Evolutionary conservation across 2,888 invertebrate genomes (phyloP).

Genomic region (Ectemnius cavifrons): DNA sequence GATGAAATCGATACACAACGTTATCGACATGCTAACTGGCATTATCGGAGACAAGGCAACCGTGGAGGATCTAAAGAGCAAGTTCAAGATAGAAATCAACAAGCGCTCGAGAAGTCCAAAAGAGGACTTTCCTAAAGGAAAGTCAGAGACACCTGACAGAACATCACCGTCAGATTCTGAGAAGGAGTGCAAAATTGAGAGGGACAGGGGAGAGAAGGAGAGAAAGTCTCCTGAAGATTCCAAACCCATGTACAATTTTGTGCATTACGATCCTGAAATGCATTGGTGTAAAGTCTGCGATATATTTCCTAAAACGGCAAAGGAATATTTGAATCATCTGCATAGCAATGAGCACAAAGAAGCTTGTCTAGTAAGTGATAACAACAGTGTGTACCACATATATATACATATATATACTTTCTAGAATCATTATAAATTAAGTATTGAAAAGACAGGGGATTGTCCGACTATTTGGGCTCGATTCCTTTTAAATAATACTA

Average conservation of each 20-base stretch:
- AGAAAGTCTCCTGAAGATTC: conserved; percentile 68
- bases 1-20: conserved; percentile 90
- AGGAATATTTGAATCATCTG: conserved; percentile 90
- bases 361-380: conserved; percentile 74
- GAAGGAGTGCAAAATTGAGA: conserved; percentile 68
- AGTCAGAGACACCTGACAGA: conserved; percentile 68
- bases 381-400: too few relatives aligned
- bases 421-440: neutral
- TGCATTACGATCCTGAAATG: conserved; percentile 93
- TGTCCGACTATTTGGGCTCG: too few relatives aligned
- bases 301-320: conserved; percentile 91
- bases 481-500: conserved; percentile 41
- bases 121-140: conserved; percentile 72
- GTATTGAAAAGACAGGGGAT: neutral
- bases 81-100: conserved; percentile 70
- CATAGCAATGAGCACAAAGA: conserved; percentile 88
- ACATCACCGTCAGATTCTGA: conserved; percentile 68
- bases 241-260: conserved; percentile 84
- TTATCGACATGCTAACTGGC: conserved; percentile 92
- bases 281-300: conserved; percentile 94
- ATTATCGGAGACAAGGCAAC: conserved; percentile 87
- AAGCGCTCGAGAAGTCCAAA: conserved; percentile 72
- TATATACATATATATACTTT: too few relatives aligned
- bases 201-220: conserved; percentile 56
- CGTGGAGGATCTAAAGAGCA: conserved; percentile 75